phyloP scores from a whole-genome alignment of 2,888 invertebrate genomes.

The Ethmia dodecea region DNA sequence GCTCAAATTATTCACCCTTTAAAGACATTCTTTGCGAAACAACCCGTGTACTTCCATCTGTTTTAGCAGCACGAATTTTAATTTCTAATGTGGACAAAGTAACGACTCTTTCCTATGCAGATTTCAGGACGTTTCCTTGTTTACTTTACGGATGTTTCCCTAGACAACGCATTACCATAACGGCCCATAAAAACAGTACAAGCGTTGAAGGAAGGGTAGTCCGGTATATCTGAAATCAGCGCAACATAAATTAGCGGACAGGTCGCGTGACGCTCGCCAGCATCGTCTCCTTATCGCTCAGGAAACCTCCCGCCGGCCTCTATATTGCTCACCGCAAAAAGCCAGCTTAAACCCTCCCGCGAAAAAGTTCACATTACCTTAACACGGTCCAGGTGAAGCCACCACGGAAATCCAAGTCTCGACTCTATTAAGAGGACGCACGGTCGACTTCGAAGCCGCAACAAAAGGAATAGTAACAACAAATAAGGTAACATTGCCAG shows the following conservation, averaged over 20 bases:
- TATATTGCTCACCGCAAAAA: constrained; percentile 31
- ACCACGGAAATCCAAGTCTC: constrained; percentile 29
- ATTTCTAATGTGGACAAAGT: constrained; percentile 23
- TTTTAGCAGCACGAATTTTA: constrained; percentile 21
- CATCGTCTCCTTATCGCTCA: constrained; percentile 68
- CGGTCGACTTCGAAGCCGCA: constrained; percentile 34
- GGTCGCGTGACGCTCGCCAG: constrained; percentile 70
- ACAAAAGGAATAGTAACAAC: constrained; percentile 42
- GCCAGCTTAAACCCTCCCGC: constrained; percentile 35
- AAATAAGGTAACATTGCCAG: constrained; percentile 71
- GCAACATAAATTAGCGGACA: constrained; percentile 74
- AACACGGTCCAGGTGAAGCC: constrained; percentile 27
- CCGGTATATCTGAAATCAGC: constrained; percentile 66
- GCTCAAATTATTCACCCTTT: constrained; percentile 2
- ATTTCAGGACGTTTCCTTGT: constrained; percentile 27
- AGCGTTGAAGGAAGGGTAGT: constrained; percentile 39
- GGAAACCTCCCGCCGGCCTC: constrained; percentile 54
- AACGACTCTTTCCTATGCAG: constrained; percentile 24
- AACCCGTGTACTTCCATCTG: constrained; percentile 9
- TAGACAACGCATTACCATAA: constrained; percentile 60
- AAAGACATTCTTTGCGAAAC: constrained; percentile 1
- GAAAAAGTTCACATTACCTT: constrained; percentile 48
- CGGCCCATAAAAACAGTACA: constrained; percentile 40
- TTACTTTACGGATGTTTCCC: constrained; percentile 32
- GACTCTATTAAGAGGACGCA: constrained; percentile 46